phyloP scores from a whole-genome alignment of 2,797 vertebrate genomes.

The Hemibagrus guttatus region DNA sequence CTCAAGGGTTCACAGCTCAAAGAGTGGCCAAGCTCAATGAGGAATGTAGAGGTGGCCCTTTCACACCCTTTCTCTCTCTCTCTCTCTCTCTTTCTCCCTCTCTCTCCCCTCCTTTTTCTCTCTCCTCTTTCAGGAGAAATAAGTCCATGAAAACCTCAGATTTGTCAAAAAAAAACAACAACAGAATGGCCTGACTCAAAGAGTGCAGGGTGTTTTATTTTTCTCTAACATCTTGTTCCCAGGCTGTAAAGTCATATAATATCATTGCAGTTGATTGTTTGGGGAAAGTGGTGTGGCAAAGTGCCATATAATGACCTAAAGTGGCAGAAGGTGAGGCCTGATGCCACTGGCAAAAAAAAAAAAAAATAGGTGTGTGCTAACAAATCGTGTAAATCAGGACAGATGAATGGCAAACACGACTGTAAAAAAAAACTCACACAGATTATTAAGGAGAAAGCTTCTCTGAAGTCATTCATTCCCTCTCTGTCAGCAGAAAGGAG shows the following conservation, averaged over 20 bases:
- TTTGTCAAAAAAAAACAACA: constrained; percentile 43
- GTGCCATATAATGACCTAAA: constrained; percentile 57
- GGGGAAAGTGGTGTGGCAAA: constrained; percentile 50
- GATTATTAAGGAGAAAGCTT: constrained; percentile 19
- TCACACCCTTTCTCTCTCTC: constrained; percentile 41
- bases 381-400: constrained; percentile 15
- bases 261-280: constrained; percentile 54
- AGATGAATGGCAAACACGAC: background rate
- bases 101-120: constrained; percentile 28
- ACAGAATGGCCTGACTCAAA: constrained; percentile 55
- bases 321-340: constrained; percentile 53
- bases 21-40: constrained; percentile 54
- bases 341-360: constrained; percentile 7
- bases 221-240: constrained; percentile 54
- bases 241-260: constrained; percentile 57
- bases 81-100: constrained; percentile 24
- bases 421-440: background rate
- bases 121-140: constrained; percentile 48
- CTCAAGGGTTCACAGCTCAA: constrained; percentile 69
- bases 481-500: constrained; percentile 41
- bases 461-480: constrained; percentile 27
- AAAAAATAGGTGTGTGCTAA: constrained; percentile 38
- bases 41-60: constrained; percentile 58
- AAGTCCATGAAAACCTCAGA: constrained; percentile 48
- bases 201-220: constrained; percentile 56